These are phyloP conservation scores for Rafetus swinhoei DNA, from an alignment of 2,113 vertebrate species.

Conservation along the genomic window DNA sequence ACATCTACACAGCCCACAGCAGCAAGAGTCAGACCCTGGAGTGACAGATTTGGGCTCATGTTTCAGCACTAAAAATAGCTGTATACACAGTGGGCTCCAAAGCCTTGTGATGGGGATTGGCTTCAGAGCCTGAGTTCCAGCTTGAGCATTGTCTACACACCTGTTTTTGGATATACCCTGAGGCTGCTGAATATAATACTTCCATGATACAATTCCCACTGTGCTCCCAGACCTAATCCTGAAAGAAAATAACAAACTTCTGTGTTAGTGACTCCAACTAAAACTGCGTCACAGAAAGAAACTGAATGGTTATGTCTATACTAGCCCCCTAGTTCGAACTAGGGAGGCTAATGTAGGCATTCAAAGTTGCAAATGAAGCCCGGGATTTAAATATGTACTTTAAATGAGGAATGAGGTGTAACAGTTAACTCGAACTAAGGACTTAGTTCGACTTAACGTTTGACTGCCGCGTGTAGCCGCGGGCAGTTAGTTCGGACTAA, in stretches of 20 bases:
- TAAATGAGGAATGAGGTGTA: too few relatives aligned
- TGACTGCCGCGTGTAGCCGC: too few relatives aligned
- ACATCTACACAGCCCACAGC: background rate
- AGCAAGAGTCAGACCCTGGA: background rate
- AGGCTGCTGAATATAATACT: background rate
- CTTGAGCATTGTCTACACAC: background rate
- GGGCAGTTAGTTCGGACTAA: too few relatives aligned
- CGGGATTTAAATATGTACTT: too few relatives aligned
- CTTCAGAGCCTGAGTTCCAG: background rate
- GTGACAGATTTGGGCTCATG: background rate
- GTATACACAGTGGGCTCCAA: background rate
- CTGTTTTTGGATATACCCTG: background rate
- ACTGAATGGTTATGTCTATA: background rate
- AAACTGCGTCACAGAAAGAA: conserved; percentile 24
- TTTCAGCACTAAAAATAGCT: background rate
- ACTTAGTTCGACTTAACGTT: too few relatives aligned
- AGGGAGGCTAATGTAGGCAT: too few relatives aligned
- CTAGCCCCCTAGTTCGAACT: too few relatives aligned
- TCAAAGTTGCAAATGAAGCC: too few relatives aligned
- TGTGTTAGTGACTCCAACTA: conserved; percentile 47
- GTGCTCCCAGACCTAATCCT: conserved; percentile 34
- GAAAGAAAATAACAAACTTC: conserved; percentile 28
- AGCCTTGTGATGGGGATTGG: background rate
- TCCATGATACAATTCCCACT: conserved; percentile 21
- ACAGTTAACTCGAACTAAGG: too few relatives aligned